Evolutionary conservation across 2,797 vertebrate species (phyloP).

Genomic region (Amniataba percoides): DNA sequence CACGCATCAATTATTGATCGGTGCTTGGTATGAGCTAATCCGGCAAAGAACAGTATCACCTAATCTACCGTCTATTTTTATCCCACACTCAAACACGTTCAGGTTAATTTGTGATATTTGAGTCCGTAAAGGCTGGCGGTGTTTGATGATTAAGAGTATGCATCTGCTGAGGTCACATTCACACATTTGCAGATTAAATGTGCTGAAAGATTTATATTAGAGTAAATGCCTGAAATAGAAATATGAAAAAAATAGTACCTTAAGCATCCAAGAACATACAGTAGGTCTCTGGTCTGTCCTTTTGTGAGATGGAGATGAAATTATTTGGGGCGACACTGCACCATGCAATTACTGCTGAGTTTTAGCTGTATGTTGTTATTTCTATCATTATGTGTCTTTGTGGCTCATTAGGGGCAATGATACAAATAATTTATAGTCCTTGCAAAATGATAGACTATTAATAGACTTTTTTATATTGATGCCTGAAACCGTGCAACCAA

Average conservation of each 20-base stretch:
- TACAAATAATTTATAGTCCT: not conserved
- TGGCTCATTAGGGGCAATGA: constrained; percentile 15
- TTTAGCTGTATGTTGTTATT: not conserved
- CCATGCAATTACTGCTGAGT: constrained; percentile 8
- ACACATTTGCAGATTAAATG: constrained; percentile 1
- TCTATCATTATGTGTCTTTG: not conserved
- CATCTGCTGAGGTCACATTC: not conserved
- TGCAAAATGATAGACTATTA: not conserved
- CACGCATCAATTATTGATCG: constrained; percentile 15
- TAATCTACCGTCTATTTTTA: not conserved
- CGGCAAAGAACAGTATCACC: constrained; percentile 6
- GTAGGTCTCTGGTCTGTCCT: not conserved
- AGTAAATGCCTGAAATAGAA: not conserved
- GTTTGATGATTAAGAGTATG: constrained; percentile 18
- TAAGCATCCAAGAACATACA: not conserved
- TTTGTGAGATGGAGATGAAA: constrained; percentile 16
- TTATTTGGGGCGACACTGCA: constrained; percentile 1
- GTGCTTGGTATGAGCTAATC: constrained; percentile 17
- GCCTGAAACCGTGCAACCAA: not conserved
- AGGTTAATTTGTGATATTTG: not conserved
- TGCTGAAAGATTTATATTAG: constrained; percentile 9
- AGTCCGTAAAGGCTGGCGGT: not conserved
- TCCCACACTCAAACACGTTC: not conserved
- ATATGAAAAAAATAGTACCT: not conserved
- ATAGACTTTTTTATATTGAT: not conserved